A percentile compares a stretch with the other conserved stretches of the same genome.
These are phyloP conservation scores for Caradrina clavipalpis DNA, from an alignment of 2,888 invertebrate species.

Conservation along the genomic window DNA sequence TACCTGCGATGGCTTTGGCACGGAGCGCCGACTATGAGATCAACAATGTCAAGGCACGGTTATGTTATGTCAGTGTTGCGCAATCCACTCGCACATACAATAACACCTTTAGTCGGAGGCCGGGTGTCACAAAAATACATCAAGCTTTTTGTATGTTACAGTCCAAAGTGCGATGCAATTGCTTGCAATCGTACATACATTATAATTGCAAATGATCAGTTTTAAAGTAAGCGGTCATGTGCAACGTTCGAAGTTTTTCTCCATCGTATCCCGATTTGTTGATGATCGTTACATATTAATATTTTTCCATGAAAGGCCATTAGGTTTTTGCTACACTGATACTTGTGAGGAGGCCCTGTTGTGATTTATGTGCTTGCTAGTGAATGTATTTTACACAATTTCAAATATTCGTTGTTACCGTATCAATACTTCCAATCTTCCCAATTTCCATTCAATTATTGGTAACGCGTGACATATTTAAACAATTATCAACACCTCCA, in stretches of 20 bases:
- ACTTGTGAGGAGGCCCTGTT: conserved; percentile 38
- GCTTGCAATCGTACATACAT: conserved; percentile 51
- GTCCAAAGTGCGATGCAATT: conserved; percentile 47
- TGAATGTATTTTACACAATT: conserved; percentile 44
- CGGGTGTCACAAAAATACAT: conserved; percentile 54
- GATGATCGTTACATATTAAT: conserved; percentile 63
- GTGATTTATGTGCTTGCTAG: conserved; percentile 46
- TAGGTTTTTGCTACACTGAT: conserved; percentile 48
- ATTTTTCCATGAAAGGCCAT: conserved; percentile 56
- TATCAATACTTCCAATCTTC: conserved; percentile 4
- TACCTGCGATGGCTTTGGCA: conserved; percentile 76
- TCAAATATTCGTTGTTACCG: conserved; percentile 25
- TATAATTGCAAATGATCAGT: conserved; percentile 55
- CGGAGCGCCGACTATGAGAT: conserved; percentile 76
- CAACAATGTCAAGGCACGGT: conserved; percentile 86
- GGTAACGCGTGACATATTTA: conserved; percentile 19
- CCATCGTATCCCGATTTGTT: conserved; percentile 51
- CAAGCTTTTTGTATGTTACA: conserved; percentile 39
- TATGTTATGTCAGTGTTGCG: conserved; percentile 80
- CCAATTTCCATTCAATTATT: neutral
- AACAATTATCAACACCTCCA: conserved; percentile 21
- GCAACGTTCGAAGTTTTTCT: conserved; percentile 56
- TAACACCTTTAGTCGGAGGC: conserved; percentile 25
- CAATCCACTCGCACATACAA: conserved; percentile 62
- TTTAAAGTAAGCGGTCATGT: conserved; percentile 58